Base-by-base conservation (phyloP, 2,888 invertebrate genomes). In the Amphipyra tragopoginis region DNA sequence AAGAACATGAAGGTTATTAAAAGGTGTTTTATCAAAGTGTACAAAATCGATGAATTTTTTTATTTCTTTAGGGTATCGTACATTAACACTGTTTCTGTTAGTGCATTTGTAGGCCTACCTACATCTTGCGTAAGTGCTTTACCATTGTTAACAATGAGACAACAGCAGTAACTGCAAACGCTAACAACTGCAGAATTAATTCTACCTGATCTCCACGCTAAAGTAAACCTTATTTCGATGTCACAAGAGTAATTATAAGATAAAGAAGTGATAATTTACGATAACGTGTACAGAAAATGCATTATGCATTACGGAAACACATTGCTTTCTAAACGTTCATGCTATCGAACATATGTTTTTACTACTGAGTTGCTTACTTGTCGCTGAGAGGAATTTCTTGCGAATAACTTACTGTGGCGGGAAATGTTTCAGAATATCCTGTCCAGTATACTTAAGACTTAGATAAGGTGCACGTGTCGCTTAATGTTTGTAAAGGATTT, bases 261-360 rank as follows among this genome's bases (percentile, higher is more conserved):
- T 53, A 59, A 42, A 45, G 33, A 48, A 45, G 45, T 54, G 51
- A 49, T 72, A 64, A 77, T 75, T 69, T 71, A 74, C 68, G 66
- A 71, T 63, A 72, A 71, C 67, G 60, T 72, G 65, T 70, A 77
- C 78, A 83, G 77, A 82, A 84, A 84, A 81, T 68, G 79, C 84
- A 83, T 82, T 81, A 81, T 81, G 78, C 81, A 79, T 68, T 74
- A 80, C 80, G 87, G 86, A 89, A 87, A 88, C 65, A 79, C 76
- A 78, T 75, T 66, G 81, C 87, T 90, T 90, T 90, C 87, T 86
- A 85, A 80, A 71, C 76, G 79, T 83, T 83, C 78, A 59, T 69
- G 75, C 69, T 75, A 70, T 75, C 65, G 68, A 69, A 75, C 75
- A 75, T 67, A 65, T 78, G 82, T 80, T 86, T 83, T 84, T 82